Percentiles rank a stretch among this genome's conserved stretches.
phyloP scores from a whole-genome alignment of 2,888 invertebrate species.

The Myopa testacea region DNA sequence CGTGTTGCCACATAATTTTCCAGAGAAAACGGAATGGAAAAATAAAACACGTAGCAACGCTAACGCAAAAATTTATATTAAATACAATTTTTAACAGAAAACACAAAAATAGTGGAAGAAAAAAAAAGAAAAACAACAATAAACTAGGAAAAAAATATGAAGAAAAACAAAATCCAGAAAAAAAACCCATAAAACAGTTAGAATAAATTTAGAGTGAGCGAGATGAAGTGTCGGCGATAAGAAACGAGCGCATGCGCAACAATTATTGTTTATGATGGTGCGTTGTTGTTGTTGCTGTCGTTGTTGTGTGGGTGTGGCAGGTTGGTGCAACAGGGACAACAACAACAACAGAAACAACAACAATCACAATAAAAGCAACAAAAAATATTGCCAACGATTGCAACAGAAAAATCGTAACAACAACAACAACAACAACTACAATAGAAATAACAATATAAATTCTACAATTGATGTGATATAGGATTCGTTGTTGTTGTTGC shows the following conservation, averaged over 20 bases:
- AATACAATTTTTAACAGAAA: constrained; percentile 3
- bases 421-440: constrained; percentile 7
- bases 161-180: not conserved
- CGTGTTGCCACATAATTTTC: constrained; percentile 38
- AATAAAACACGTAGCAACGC: constrained; percentile 5
- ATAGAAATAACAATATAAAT: constrained; percentile 10
- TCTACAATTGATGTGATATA: constrained; percentile 28
- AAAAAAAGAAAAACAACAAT: not conserved
- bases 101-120: not conserved
- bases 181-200: constrained; percentile 19
- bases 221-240: constrained; percentile 28
- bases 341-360: constrained; percentile 3
- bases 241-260: constrained; percentile 30
- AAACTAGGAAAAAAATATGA: constrained; percentile 19
- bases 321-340: constrained; percentile 20
- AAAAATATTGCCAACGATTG: not conserved
- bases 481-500: constrained; percentile 3
- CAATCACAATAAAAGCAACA: not conserved
- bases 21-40: constrained; percentile 25
- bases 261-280: constrained; percentile 38
- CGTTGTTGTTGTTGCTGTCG: constrained; percentile 27
- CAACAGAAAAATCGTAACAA: not conserved
- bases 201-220: constrained; percentile 33
- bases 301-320: constrained; percentile 44
- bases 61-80: constrained; percentile 36